Percentiles rank a stretch among this genome's conserved stretches.
phyloP scores from a whole-genome alignment of 2,113 vertebrate species.

The Toxostoma redivivum region DNA sequence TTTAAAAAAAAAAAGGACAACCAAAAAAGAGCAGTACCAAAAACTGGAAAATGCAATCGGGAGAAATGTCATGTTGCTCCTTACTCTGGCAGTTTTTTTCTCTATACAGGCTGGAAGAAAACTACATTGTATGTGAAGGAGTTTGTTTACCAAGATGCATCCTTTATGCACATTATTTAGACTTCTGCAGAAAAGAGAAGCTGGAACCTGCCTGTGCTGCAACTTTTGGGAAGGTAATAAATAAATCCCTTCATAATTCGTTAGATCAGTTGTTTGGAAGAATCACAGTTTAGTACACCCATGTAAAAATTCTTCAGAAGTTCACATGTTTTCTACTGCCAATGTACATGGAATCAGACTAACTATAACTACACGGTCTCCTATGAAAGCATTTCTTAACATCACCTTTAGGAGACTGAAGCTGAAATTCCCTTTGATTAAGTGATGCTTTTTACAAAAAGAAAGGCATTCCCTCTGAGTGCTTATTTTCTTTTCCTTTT shows the following conservation, averaged over 20 bases:
- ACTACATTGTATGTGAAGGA: conserved; percentile 98
- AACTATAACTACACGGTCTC: neutral
- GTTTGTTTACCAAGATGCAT: conserved; percentile 97
- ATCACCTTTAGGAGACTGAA: neutral
- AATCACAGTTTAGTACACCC: neutral
- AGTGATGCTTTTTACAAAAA: neutral
- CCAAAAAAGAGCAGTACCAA: neutral
- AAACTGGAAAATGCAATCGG: neutral
- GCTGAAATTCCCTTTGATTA: neutral
- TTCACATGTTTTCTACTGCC: neutral
- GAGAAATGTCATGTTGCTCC: neutral
- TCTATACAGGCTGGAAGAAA: conserved; percentile 91
- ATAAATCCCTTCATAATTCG: neutral
- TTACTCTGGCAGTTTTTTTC: neutral
- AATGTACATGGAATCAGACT: neutral
- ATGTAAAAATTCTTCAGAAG: neutral
- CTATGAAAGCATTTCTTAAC: neutral
- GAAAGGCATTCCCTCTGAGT: neutral
- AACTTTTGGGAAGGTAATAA: conserved; percentile 93
- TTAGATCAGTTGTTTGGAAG: neutral
- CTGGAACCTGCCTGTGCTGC: conserved; percentile 98
- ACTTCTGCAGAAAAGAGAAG: conserved; percentile 98
- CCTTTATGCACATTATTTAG: conserved; percentile 96
- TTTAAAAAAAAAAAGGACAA: no score
- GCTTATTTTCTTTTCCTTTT: neutral